Percentiles rank a stretch among this genome's conserved stretches.
These are phyloP conservation scores for Passer montanus DNA, from an alignment of 2,113 vertebrate species.

Conservation along the genomic window DNA sequence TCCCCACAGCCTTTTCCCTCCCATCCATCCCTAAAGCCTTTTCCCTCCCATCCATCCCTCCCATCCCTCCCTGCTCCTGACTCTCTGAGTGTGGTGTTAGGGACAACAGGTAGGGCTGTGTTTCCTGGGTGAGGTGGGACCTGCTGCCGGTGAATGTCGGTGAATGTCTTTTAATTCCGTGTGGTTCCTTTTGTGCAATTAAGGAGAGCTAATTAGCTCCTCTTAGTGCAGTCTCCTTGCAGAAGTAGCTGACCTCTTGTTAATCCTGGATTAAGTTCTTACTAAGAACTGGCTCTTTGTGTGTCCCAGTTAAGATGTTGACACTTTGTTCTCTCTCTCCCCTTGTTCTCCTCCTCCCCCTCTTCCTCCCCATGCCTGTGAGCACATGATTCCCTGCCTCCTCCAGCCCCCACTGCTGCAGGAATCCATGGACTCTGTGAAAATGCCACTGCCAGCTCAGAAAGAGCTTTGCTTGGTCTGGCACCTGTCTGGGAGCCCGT, in stretches of 20 bases:
- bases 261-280: conserved; percentile 82
- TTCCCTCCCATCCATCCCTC: too few species aligned
- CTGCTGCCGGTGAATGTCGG: not conserved
- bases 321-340: conserved; percentile 49
- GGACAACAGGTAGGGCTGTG: not conserved
- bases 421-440: not conserved
- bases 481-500: not conserved
- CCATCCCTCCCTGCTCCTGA: not conserved
- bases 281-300: conserved; percentile 60
- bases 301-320: conserved; percentile 75
- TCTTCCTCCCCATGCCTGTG: conserved; percentile 4
- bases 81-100: not conserved
- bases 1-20: not conserved
- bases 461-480: not conserved
- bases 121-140: not conserved
- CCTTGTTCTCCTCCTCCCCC: conserved; percentile 35
- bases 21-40: too few species aligned
- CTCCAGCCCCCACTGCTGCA: not conserved
- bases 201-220: conserved; percentile 65
- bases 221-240: conserved; percentile 64
- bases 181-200: conserved; percentile 21
- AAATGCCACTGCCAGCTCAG: not conserved
- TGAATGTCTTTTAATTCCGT: not conserved
- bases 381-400: conserved; percentile 35
- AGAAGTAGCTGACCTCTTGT: conserved; percentile 71